Evolutionary conservation across 2,888 invertebrate genomes (phyloP), one percentile per base, ranked within the genome.

Genomic region (Stratiomys singularior): DNA sequence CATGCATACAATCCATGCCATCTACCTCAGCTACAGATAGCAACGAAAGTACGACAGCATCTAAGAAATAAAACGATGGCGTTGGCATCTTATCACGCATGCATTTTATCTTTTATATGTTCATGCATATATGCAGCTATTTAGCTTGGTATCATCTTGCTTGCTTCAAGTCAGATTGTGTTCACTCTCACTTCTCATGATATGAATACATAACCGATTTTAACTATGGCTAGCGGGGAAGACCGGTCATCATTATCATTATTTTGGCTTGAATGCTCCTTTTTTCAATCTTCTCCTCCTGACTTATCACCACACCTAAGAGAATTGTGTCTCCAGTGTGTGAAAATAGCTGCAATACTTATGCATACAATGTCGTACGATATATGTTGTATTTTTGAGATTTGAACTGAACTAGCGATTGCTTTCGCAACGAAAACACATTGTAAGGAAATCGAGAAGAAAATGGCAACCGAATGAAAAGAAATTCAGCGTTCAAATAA

Each of bases 1-100:
- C 37, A 37, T 5, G 37, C 3, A 37, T 5, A 3, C 9, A 5
- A 37, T 37, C 9, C 37, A 9, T 37, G 37, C 5, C 37, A 37
- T 37, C 9, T 37, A 37, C 37, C 37, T 37, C 37, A 37, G 37
- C 9, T 37, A 9, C 37, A 52, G 7, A 52, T 52, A 18, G 52
- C 52, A 52, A 52, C 52, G 52, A 52, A 4, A 52, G 52, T 37
- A 37, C 37, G 9, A 9, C 37, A 37, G 3, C 37, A 3, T 37
- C 37, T 3, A 37, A n/a, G n/a, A 37, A 37, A 37, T 37, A 37
- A 37, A 37, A 37, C 52, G 52, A 18, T n/a, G 52, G n/a, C 52
- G 18, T 52, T 52, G 52, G 52, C 52, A 52, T 18, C 52, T 52
- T 52, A 52, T 52, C 52, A 52, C 52, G 52, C 52, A 52, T 52